Base-by-base conservation (phyloP, 2,888 invertebrate genomes). In the Colletes collaris region DNA sequence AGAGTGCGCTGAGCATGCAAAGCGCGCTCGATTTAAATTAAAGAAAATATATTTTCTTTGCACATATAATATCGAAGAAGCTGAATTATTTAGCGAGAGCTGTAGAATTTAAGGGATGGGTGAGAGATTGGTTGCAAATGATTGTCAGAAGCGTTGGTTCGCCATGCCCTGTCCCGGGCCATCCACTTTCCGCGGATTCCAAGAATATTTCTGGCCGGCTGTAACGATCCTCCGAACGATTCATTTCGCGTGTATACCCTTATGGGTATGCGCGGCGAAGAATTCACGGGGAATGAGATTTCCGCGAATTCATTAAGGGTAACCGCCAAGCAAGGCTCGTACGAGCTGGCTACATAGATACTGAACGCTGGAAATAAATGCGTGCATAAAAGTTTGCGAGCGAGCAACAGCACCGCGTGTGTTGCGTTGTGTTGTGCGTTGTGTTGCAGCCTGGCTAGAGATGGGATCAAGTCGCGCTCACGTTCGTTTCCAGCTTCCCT, bases 241-340 rank as follows among this genome's bases (percentile, higher is more conserved):
- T 76, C 84, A 68, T 84, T 84, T 82, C 76, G 76, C 74, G 71
- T 72, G 40, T 55, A 50, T 55, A 50, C 65, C 37, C 56, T 72
- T 69, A 63, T 72, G 77, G 72, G 46, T 55, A 56, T 46, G 63
- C 49, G 52, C 64, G 65, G 64, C 73, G 76, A 79, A 84, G 84
- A 82, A 84, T 84, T 65, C 79, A 27, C 76, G 71, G 58, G 74
- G 76, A 82, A 76, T 52, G 74, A 82, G 70, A 65, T 82, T 84
- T 84, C 84, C 82, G 84, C 82, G 84, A 84, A 84, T 84, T 84
- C 84, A 82, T 84, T 84, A 84, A 72, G 84, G 70, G 73, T 74
- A 73, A 16, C 16, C 16, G 16, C 67, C 58, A 68, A 68, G 68
- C 58, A 67, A 68, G 58, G 63, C 68, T 70, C 55, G 59, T 44